Evolutionary conservation across 2,113 vertebrate species (phyloP).

Genomic region (Corythoichthys intestinalis): DNA sequence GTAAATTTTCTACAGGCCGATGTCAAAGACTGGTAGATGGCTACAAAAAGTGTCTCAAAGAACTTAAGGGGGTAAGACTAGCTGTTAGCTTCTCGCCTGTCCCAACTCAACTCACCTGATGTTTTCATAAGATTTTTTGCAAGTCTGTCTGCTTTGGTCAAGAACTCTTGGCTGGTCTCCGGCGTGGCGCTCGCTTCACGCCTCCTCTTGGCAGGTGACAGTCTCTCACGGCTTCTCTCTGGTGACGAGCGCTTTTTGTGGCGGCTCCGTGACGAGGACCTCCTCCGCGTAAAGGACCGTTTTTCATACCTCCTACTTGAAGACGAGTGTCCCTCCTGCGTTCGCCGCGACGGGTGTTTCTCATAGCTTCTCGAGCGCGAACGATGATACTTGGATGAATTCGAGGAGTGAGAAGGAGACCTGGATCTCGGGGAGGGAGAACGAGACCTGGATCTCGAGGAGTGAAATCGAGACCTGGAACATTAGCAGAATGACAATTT

Average conservation of each 20-base stretch:
- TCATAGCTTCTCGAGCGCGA: constrained; percentile 27
- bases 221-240: background rate
- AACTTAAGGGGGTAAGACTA: too few species aligned
- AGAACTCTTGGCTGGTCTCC: background rate
- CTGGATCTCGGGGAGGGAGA: too few species aligned
- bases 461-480: constrained; percentile 16
- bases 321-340: background rate
- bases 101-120: constrained; percentile 41
- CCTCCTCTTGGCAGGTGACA: background rate
- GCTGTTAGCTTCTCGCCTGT: background rate
- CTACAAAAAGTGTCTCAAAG: too few species aligned
- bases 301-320: background rate
- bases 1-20: too few species aligned
- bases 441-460: too few species aligned
- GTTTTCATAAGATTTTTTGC: constrained; percentile 44
- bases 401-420: constrained; percentile 7
- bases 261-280: background rate
- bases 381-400: background rate
- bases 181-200: background rate
- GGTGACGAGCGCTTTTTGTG: background rate
- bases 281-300: background rate
- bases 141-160: constrained; percentile 22
- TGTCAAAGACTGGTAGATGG: too few species aligned
- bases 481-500: background rate
- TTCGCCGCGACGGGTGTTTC: background rate